These are phyloP conservation scores for Rissa tridactyla DNA, from an alignment of 2,113 vertebrate genomes.

Conservation along the genomic window DNA sequence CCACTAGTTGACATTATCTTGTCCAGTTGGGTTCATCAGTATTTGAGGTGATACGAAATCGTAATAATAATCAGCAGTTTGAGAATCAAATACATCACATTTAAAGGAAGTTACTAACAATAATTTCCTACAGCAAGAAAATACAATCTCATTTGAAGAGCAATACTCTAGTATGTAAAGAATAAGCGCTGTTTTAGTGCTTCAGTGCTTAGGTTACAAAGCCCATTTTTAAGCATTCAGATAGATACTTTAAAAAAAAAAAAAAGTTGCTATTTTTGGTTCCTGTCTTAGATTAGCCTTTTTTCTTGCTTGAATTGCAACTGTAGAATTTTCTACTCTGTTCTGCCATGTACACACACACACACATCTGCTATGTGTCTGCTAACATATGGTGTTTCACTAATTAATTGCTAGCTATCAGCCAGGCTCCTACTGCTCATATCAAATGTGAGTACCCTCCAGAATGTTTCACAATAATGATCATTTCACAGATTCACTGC, in stretches of 20 bases:
- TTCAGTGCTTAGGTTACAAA: not conserved
- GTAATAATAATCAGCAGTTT: not conserved
- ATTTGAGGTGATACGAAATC: not conserved
- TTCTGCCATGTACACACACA: not conserved
- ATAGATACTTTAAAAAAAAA: not conserved
- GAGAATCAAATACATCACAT: not conserved
- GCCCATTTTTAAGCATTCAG: not conserved
- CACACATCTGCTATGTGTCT: constrained; percentile 54
- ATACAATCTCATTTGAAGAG: not conserved
- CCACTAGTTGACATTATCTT: not conserved
- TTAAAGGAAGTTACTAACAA: not conserved
- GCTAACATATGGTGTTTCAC: constrained; percentile 61
- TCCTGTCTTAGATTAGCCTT: not conserved
- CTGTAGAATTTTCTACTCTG: constrained; percentile 6
- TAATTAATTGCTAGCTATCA: constrained; percentile 66
- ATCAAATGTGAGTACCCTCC: constrained; percentile 38
- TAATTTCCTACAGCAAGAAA: not conserved
- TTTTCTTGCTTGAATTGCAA: constrained; percentile 29
- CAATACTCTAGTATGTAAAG: not conserved
- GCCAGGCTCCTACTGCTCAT: constrained; percentile 30
- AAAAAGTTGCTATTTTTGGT: not conserved
- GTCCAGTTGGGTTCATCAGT: not conserved
- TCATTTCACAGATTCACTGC: not conserved
- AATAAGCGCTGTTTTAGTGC: not conserved
- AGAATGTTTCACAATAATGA: not conserved